These are phyloP conservation scores for Mirza zaza DNA, from an alignment of 2,113 vertebrate genomes.

Conservation along the genomic window DNA sequence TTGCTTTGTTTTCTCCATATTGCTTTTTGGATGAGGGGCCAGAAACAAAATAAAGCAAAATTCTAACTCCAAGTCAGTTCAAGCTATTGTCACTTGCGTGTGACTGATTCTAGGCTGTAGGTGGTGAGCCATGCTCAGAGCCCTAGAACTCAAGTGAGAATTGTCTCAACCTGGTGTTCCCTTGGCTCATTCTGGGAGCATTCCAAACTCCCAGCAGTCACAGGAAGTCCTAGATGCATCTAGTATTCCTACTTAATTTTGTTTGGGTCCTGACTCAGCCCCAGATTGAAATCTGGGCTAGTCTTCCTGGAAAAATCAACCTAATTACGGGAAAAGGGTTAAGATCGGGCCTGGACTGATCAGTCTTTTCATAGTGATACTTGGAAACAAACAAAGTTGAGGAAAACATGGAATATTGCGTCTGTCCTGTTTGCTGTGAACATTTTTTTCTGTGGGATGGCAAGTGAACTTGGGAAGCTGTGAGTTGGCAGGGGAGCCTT, in stretches of 20 bases:
- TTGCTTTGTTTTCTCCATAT: constrained; percentile 62
- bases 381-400: neutral
- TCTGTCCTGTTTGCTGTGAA: neutral
- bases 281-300: neutral
- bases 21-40: constrained; percentile 44
- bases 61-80: constrained; percentile 35
- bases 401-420: neutral
- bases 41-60: constrained; percentile 64
- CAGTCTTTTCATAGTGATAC: neutral
- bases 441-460: neutral
- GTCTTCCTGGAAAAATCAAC: neutral
- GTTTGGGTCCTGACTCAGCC: neutral
- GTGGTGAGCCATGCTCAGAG: neutral
- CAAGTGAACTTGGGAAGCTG: neutral
- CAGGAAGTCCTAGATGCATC: neutral
- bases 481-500: neutral
- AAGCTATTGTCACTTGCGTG: constrained; percentile 41
- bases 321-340: neutral
- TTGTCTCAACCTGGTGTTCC: neutral
- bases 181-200: neutral
- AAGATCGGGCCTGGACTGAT: neutral
- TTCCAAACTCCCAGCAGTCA: too few species aligned
- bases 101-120: neutral
- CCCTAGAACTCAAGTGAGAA: neutral
- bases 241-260: neutral